Conservation (phyloP, 2,888 invertebrate species). For the Xestoiulus laeticollis region DNA sequence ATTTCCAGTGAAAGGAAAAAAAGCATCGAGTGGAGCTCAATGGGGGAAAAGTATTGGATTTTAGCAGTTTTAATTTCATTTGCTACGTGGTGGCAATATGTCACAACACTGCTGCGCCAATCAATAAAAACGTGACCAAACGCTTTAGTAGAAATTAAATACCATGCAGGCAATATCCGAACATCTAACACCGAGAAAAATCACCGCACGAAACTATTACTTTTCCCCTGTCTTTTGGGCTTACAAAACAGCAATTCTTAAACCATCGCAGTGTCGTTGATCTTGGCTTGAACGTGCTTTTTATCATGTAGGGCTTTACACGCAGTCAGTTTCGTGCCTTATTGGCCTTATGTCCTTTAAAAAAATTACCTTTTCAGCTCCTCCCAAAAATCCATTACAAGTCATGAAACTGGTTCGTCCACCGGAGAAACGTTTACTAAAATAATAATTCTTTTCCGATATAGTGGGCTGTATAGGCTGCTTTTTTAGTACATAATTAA, state of each 20-base stretch:
- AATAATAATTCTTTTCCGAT: no score
- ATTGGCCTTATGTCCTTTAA: not conserved
- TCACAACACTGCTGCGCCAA: conserved; percentile 20
- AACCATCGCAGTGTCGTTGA: not conserved
- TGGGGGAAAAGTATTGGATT: conserved; percentile 10
- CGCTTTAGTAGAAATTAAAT: conserved; percentile 31
- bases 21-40: not conserved
- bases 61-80: conserved; percentile 31
- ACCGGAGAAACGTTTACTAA: no score
- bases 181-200: conserved; percentile 16
- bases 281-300: not conserved
- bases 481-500: no score
- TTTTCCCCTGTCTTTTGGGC: not conserved
- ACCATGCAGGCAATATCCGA: not conserved
- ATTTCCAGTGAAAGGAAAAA: conserved; percentile 15
- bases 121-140: conserved; percentile 30
- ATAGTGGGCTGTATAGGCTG: no score
- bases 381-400: not conserved
- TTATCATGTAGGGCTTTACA: conserved; percentile 15
- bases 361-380: not conserved
- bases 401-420: not conserved
- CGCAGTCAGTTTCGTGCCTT: not conserved
- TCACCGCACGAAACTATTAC: conserved; percentile 28
- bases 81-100: conserved; percentile 27
- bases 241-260: conserved; percentile 9